Percentiles rank a stretch among this genome's conserved stretches.
Conservation (phyloP, 2,113 vertebrate genomes). For the Nibea coibor region DNA sequence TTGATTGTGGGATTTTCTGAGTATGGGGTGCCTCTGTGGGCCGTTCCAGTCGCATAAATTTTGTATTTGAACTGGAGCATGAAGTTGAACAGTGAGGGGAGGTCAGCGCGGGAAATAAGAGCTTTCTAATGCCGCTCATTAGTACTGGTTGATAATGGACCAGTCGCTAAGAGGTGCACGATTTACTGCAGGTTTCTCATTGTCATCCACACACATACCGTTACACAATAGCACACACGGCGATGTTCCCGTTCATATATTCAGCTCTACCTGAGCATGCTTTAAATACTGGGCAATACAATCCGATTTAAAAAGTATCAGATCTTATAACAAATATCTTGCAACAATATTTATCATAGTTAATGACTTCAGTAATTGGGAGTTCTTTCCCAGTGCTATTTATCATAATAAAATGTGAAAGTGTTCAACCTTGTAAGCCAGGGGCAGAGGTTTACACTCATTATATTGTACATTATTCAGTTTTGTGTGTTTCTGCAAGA, state of each 20-base stretch:
- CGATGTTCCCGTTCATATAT: slow-evolving; percentile 6
- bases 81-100: slow-evolving; percentile 36
- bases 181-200: slow-evolving; percentile 51
- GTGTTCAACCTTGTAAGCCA: slow-evolving; percentile 47
- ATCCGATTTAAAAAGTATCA: slow-evolving; percentile 7
- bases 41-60: slow-evolving; percentile 47
- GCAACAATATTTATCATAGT: neutral
- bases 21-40: slow-evolving; percentile 18
- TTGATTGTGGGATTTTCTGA: slow-evolving; percentile 65
- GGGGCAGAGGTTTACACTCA: slow-evolving; percentile 40
- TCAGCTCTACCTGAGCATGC: neutral
- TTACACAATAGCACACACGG: slow-evolving; percentile 1
- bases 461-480: slow-evolving; percentile 52
- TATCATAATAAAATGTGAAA: slow-evolving; percentile 41
- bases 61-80: slow-evolving; percentile 34
- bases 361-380: slow-evolving; percentile 28
- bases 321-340: slow-evolving; percentile 23
- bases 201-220: slow-evolving; percentile 23
- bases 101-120: slow-evolving; percentile 58
- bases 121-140: slow-evolving; percentile 66
- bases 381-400: slow-evolving; percentile 14
- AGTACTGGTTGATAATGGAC: slow-evolving; percentile 58
- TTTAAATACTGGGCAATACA: neutral
- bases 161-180: slow-evolving; percentile 50
- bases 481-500: slow-evolving; percentile 13